Evolutionary conservation across 1,140 invertebrate genomes (phyloP).

Genomic region (Drosophila erecta): DNA sequence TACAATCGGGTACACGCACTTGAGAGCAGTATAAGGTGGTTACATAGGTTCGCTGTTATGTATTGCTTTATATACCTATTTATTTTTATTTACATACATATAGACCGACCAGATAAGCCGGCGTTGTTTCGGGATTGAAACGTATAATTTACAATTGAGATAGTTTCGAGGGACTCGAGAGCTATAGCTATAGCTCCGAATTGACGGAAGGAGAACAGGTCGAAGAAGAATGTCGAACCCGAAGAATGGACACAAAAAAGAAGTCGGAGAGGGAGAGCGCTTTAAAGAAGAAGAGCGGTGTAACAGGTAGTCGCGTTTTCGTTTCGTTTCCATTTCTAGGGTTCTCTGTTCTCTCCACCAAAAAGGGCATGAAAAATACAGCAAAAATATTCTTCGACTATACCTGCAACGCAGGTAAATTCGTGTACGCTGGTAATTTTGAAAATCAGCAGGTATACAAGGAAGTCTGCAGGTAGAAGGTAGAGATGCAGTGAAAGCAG

Average conservation of each 20-base stretch:
- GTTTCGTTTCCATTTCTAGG: slow-evolving; percentile 2
- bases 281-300: slow-evolving; percentile 35
- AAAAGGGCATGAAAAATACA: slow-evolving; percentile 25
- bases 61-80: not conserved
- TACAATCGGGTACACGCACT: slow-evolving; percentile 38
- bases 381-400: slow-evolving; percentile 20
- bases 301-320: slow-evolving; percentile 66
- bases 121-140: slow-evolving; percentile 23
- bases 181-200: slow-evolving; percentile 11
- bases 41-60: not conserved
- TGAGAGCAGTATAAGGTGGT: slow-evolving; percentile 6
- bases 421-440: slow-evolving; percentile 40
- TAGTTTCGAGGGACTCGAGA: slow-evolving; percentile 16
- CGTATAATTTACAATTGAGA: slow-evolving; percentile 49
- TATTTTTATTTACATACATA: no score
- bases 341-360: slow-evolving; percentile 2
- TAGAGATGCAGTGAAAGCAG: slow-evolving; percentile 65
- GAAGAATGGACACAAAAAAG: slow-evolving; percentile 3
- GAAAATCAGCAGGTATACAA: slow-evolving; percentile 26
- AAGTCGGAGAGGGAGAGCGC: slow-evolving; percentile 9
- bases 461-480: slow-evolving; percentile 9
- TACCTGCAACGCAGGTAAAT: slow-evolving; percentile 41
- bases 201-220: slow-evolving; percentile 38
- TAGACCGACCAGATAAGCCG: slow-evolving; percentile 22
- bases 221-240: slow-evolving; percentile 24